These are phyloP conservation scores for Buathra laborator DNA, from an alignment of 2,888 invertebrate genomes.

Conservation along the genomic window DNA sequence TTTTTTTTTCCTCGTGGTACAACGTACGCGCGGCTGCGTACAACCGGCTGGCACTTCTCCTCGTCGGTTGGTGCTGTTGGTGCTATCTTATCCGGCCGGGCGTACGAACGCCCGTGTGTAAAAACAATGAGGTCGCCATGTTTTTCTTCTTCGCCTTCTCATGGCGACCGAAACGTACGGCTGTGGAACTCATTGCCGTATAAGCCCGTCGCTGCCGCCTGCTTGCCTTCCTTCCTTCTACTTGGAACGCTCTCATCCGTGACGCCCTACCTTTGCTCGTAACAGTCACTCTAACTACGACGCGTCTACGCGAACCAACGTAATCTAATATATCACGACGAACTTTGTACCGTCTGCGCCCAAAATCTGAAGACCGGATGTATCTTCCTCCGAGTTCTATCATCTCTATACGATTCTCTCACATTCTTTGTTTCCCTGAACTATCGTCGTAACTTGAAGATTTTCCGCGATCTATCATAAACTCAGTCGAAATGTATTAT, in stretches of 20 bases:
- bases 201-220: constrained; percentile 72
- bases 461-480: constrained; percentile 11
- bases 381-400: neutral
- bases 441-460: neutral
- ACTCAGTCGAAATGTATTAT: constrained; percentile 32
- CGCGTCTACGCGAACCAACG: constrained; percentile 40
- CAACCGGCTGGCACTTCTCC: constrained; percentile 57
- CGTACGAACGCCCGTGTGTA: constrained; percentile 65
- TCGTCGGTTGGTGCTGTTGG: constrained; percentile 42
- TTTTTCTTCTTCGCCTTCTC: constrained; percentile 79
- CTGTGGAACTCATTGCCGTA: constrained; percentile 78
- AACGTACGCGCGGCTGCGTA: constrained; percentile 46
- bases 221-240: constrained; percentile 78
- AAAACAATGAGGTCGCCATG: constrained; percentile 82
- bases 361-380: neutral
- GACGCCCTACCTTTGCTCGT: constrained; percentile 84
- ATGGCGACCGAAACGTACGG: constrained; percentile 78
- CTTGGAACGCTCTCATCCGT: constrained; percentile 80
- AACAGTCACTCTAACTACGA: constrained; percentile 58
- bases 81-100: constrained; percentile 69
- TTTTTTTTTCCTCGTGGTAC: constrained; percentile 35
- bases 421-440: no score
- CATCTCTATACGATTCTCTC: neutral
- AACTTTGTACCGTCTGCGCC: neutral
- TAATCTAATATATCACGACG: constrained; percentile 22